phyloP scores from a whole-genome alignment of 1,140 invertebrate genomes.

The Leptopilina clavipes region DNA sequence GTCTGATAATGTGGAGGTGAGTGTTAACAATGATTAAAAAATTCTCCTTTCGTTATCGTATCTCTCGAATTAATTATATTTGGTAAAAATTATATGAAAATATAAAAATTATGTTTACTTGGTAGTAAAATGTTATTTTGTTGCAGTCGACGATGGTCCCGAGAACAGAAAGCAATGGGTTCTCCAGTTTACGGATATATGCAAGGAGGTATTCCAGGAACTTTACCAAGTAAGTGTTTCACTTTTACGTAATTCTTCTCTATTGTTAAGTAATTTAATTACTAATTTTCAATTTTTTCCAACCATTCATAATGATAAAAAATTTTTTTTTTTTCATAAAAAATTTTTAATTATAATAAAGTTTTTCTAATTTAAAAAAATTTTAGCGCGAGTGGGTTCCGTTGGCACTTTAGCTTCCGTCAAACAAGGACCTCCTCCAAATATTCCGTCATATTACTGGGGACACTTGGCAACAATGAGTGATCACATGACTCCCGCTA shows the following conservation, averaged over 20 bases:
- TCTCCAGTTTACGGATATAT: slow-evolving; percentile 90
- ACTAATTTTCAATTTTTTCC: no score
- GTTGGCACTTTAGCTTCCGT: slow-evolving; percentile 76
- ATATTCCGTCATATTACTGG: slow-evolving; percentile 77
- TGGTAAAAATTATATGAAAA: no score
- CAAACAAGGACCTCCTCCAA: slow-evolving; percentile 74
- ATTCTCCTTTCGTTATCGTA: neutral
- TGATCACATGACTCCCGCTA: slow-evolving; percentile 87
- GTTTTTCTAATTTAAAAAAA: no score
- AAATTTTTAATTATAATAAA: no score
- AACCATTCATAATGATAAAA: no score
- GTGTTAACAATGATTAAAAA: neutral
- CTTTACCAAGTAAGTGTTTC: slow-evolving; percentile 61
- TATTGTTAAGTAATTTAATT: neutral
- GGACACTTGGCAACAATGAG: slow-evolving; percentile 81
- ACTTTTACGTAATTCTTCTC: neutral
- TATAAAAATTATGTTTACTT: no score
- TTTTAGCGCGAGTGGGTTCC: slow-evolving; percentile 69
- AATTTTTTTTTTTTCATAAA: no score
- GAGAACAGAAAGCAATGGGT: slow-evolving; percentile 87
- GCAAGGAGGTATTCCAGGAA: slow-evolving; percentile 78
- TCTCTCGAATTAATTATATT: no score
- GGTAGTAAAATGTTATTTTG: neutral
- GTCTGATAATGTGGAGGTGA: slow-evolving; percentile 93
- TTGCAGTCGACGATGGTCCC: slow-evolving; percentile 87